Evolutionary conservation across 2,113 vertebrate species (phyloP).

Genomic region (Ciconia maguari): DNA sequence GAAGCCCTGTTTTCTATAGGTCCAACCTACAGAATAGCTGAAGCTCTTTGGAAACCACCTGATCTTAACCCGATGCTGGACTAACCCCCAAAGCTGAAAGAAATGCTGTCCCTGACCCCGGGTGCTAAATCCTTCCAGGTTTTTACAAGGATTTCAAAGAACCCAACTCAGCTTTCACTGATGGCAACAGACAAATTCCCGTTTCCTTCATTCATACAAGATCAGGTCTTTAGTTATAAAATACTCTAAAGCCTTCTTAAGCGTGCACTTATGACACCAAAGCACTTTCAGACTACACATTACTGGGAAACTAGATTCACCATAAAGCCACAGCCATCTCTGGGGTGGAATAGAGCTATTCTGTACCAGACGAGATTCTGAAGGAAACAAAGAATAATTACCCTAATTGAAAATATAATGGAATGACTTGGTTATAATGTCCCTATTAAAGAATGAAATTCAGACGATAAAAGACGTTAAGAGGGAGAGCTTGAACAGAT

Average conservation of each 20-base stretch:
- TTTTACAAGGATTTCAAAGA: background rate
- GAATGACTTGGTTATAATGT: background rate
- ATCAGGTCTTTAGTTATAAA: background rate
- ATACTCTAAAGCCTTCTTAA: background rate
- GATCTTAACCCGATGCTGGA: rapidly evolving
- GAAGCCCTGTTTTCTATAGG: background rate
- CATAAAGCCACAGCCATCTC: background rate
- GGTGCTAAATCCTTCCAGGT: background rate
- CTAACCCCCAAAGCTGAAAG: background rate
- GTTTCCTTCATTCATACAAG: background rate
- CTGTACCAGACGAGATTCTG: background rate
- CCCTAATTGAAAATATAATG: background rate
- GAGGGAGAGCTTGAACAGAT: constrained; percentile 3
- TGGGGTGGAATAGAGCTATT: rapidly evolving
- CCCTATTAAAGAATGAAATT: background rate
- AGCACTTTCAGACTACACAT: background rate
- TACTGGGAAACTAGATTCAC: background rate
- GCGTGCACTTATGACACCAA: background rate
- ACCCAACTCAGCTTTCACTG: background rate
- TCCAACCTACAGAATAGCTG: background rate
- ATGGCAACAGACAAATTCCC: background rate
- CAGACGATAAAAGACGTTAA: background rate
- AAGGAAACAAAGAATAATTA: background rate
- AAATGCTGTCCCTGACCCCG: rapidly evolving
- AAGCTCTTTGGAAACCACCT: background rate